Percentiles rank a stretch among this genome's conserved stretches.
Evolutionary conservation across 2,888 invertebrate genomes (phyloP).

Genomic region (Trachelus stipa): DNA sequence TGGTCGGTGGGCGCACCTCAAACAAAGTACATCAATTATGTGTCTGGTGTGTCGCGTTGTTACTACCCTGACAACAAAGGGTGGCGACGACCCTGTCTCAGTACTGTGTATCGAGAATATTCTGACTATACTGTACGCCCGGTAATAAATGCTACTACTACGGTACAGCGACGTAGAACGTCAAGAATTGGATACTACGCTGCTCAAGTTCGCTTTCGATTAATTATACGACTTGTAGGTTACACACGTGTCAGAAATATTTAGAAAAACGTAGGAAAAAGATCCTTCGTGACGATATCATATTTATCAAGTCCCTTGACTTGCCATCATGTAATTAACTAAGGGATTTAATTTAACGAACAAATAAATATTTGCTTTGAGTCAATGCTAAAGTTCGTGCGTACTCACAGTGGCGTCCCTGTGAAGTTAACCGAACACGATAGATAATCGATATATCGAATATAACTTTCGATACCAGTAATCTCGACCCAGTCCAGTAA

Average conservation of each 20-base stretch:
- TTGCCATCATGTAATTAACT: neutral
- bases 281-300: neutral
- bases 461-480: neutral
- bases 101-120: neutral
- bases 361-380: neutral
- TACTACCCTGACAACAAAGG: slow-evolving; percentile 9
- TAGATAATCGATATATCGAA: neutral
- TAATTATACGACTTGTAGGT: neutral
- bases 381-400: neutral
- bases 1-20: slow-evolving; percentile 25
- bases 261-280: neutral
- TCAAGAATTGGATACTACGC: neutral
- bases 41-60: slow-evolving; percentile 24
- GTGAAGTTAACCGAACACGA: neutral
- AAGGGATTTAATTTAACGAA: neutral
- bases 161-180: neutral
- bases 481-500: neutral
- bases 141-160: neutral
- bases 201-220: neutral
- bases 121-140: neutral
- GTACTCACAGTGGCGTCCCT: neutral
- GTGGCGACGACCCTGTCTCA: neutral
- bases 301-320: neutral
- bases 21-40: slow-evolving; percentile 37
- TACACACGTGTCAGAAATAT: neutral